phyloP scores from a whole-genome alignment of 1,140 invertebrate genomes.

The Drosophila pachea region DNA sequence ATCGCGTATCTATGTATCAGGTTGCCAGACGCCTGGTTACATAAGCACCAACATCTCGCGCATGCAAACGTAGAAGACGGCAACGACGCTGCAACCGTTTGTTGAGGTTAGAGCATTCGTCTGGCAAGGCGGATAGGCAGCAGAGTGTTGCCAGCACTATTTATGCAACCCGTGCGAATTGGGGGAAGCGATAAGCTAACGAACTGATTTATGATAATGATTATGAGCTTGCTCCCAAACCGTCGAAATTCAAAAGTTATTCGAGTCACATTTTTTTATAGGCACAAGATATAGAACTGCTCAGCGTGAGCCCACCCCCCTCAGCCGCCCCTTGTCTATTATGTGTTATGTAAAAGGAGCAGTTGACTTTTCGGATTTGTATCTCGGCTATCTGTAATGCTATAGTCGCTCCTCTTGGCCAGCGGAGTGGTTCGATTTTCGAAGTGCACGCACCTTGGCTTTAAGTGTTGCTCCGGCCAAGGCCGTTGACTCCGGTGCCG shows the following conservation, averaged over 20 bases:
- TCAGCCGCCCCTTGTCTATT: neutral
- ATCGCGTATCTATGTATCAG: slow-evolving; percentile 6
- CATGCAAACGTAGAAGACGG: slow-evolving; percentile 13
- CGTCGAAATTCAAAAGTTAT: neutral
- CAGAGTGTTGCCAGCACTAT: slow-evolving; percentile 33
- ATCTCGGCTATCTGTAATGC: neutral
- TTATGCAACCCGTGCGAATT: slow-evolving; percentile 44
- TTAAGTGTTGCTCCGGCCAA: slow-evolving; percentile 45
- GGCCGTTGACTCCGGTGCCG: slow-evolving; percentile 44
- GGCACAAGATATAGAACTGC: too few species aligned
- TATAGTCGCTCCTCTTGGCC: neutral
- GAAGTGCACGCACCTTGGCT: slow-evolving; percentile 59
- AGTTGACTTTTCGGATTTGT: slow-evolving; percentile 25
- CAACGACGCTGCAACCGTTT: slow-evolving; percentile 11
- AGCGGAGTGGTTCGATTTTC: neutral
- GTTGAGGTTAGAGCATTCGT: slow-evolving; percentile 44
- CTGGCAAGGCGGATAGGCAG: slow-evolving; percentile 16
- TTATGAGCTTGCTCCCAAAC: neutral
- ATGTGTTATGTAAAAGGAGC: slow-evolving; percentile 66
- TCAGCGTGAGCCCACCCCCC: neutral
- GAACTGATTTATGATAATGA: slow-evolving; percentile 14
- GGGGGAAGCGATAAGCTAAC: slow-evolving; percentile 24
- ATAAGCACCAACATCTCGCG: slow-evolving; percentile 37
- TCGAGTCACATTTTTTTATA: too few species aligned
- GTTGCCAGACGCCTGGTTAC: slow-evolving; percentile 30